Evolutionary conservation across 1,140 invertebrate genomes (phyloP).

Genomic region (Dufourea novaeangliae): DNA sequence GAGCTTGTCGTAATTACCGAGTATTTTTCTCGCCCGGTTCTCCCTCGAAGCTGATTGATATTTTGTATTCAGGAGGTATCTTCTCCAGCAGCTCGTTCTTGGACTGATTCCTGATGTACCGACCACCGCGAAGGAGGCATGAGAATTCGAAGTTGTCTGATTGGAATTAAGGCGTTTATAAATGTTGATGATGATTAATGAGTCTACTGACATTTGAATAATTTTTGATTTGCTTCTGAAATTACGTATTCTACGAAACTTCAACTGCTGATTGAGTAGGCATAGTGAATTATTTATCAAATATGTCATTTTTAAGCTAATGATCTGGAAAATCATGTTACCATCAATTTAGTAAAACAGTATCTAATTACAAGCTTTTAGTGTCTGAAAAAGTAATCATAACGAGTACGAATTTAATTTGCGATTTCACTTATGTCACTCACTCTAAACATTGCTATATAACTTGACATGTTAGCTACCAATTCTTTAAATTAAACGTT

Average conservation of each 20-base stretch:
- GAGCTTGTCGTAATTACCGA: constrained; percentile 74
- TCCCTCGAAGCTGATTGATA: constrained; percentile 78
- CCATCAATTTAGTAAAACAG: no score
- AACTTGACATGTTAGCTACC: no score
- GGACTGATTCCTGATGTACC: neutral
- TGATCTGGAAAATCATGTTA: no score
- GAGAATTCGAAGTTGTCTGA: neutral
- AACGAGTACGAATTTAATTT: no score
- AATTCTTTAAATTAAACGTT: no score
- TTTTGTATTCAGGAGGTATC: constrained; percentile 75
- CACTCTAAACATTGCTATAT: no score
- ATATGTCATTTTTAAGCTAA: no score
- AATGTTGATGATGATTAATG: constrained; percentile 4
- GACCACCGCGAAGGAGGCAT: no score
- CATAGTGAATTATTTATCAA: no score
- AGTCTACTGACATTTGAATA: neutral
- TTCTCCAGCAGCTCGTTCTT: neutral
- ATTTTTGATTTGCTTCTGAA: neutral
- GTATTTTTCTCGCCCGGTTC: constrained; percentile 77
- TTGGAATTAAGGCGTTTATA: constrained; percentile 2
- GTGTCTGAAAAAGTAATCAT: no score
- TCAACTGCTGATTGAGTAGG: neutral
- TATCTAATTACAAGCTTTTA: no score
- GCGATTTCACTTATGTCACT: no score
- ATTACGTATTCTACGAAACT: neutral